A percentile compares a stretch with the other conserved stretches of the same genome.
phyloP scores from a whole-genome alignment of 2,888 invertebrate species.

The Protophormia terraenovae region DNA sequence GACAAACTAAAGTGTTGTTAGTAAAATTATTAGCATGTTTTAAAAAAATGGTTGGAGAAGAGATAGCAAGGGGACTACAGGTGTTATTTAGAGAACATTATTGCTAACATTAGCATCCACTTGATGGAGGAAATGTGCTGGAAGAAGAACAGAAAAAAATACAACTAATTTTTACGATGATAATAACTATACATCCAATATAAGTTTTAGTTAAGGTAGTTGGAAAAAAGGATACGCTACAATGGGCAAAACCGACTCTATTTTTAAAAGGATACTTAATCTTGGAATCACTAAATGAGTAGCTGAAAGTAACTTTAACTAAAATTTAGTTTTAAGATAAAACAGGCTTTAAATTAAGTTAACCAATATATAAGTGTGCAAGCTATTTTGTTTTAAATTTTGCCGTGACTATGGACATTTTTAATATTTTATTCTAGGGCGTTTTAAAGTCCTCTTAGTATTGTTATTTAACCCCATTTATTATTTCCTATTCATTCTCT shows the following conservation, averaged over 20 bases:
- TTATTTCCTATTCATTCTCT: neutral
- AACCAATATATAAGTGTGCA: too few species aligned
- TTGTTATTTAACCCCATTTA: too few species aligned
- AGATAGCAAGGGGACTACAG: neutral
- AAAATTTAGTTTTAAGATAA: neutral
- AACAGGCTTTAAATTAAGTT: too few species aligned
- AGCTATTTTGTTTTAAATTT: too few species aligned
- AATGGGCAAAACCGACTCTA: too few species aligned
- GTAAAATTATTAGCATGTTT: neutral
- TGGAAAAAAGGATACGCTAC: neutral
- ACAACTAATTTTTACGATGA: neutral
- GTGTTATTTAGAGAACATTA: neutral
- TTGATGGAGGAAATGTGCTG: neutral
- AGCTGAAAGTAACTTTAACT: neutral
- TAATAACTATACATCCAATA: neutral
- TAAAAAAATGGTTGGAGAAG: neutral
- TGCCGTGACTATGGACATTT: too few species aligned
- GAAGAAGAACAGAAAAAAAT: neutral
- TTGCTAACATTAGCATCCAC: neutral
- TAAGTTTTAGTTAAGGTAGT: neutral
- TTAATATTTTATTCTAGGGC: neutral
- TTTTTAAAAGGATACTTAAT: too few species aligned
- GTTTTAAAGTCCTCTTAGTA: neutral
- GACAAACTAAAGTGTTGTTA: neutral
- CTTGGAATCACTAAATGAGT: neutral